A percentile compares a stretch with the other conserved stretches of the same genome.
Conservation (phyloP, 92 coral and sea anemone genomes). For the Actinernus sp. region DNA sequence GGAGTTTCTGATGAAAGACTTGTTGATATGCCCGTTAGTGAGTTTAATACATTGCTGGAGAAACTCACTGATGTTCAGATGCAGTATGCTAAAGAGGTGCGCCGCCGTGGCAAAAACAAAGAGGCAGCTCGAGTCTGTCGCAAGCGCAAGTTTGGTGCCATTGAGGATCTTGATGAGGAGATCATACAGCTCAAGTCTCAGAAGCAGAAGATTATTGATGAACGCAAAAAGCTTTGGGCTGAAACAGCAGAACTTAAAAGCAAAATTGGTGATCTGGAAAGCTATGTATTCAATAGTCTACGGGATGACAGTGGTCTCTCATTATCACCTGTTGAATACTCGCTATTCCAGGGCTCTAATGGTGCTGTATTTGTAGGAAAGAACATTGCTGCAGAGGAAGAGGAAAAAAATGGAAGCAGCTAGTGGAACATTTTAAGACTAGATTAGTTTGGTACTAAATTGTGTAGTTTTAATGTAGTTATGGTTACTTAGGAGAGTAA, state of each 20-base stretch:
- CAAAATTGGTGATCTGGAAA: slow-evolving; percentile 74
- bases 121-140: slow-evolving; percentile 97
- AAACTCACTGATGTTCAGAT: slow-evolving; percentile 66
- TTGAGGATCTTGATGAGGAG: slow-evolving; percentile 71
- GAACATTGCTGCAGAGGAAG: slow-evolving; percentile 40
- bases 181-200: slow-evolving; percentile 41
- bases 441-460: no score
- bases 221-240: slow-evolving; percentile 63
- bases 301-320: slow-evolving; percentile 81
- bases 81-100: slow-evolving; percentile 81
- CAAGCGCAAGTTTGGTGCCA: slow-evolving; percentile 89
- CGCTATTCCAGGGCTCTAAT: slow-evolving; percentile 82
- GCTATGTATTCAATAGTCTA: slow-evolving; percentile 61
- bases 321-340: slow-evolving; percentile 72
- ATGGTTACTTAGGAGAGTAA: no score
- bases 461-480: no score
- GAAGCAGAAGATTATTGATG: slow-evolving; percentile 69
- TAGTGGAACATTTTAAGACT: no score
- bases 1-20: slow-evolving; percentile 72
- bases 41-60: slow-evolving; percentile 72
- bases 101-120: slow-evolving; percentile 96
- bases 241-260: slow-evolving; percentile 74
- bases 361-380: slow-evolving; percentile 80
- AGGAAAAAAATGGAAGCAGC: slow-evolving; percentile 17
- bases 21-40: slow-evolving; percentile 86